Evolutionary conservation across 2,888 invertebrate genomes (phyloP).

Genomic region (Linnaemya vulpina): DNA sequence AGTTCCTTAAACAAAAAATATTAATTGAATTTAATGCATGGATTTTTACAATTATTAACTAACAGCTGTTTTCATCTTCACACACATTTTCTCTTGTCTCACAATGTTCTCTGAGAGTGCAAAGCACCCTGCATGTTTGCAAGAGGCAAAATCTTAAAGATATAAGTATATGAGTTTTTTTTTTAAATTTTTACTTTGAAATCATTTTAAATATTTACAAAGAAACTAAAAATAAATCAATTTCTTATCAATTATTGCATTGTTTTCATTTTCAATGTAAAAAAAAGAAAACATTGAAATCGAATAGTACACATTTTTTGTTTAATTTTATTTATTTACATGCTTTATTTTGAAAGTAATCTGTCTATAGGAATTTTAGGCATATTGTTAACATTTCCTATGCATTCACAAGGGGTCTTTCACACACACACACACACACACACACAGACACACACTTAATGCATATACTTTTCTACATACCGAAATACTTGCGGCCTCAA

Average conservation of each 20-base stretch:
- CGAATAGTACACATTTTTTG: background rate
- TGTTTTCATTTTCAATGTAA: constrained; percentile 2
- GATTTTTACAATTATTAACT: background rate
- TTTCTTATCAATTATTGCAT: constrained; percentile 48
- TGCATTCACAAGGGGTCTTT: constrained; percentile 3
- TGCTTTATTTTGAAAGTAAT: constrained; percentile 1
- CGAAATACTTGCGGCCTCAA: constrained; percentile 1
- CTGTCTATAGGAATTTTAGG: background rate
- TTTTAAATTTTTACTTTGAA: background rate
- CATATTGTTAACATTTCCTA: constrained; percentile 25
- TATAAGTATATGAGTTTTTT: no score
- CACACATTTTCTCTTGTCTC: background rate
- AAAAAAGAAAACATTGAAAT: background rate
- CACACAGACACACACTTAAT: background rate
- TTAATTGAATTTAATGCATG: background rate
- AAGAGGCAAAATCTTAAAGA: constrained; percentile 20
- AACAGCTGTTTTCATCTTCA: constrained; percentile 48
- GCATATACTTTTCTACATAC: background rate
- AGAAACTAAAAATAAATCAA: constrained; percentile 35
- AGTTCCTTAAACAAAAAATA: background rate
- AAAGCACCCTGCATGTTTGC: background rate
- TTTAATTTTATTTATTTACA: constrained; percentile 3
- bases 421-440: background rate
- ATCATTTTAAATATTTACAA: constrained; percentile 13
- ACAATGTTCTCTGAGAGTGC: background rate